A percentile compares a stretch with the other conserved stretches of the same genome.
Evolutionary conservation across 2,113 vertebrate genomes (phyloP).

Genomic region (Corythoichthys intestinalis): DNA sequence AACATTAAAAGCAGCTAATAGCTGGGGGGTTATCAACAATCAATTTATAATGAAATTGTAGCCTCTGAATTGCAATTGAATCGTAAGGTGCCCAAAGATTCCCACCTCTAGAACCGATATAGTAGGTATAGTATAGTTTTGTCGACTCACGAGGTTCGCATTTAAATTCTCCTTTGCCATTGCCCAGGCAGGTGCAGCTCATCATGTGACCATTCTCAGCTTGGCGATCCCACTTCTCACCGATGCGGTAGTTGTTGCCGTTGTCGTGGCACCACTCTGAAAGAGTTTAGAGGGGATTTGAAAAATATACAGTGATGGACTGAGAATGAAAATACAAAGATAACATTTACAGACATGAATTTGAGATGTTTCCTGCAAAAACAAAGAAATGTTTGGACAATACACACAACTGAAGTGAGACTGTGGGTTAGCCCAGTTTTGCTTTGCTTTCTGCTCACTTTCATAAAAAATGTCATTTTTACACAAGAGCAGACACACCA

Average conservation of each 20-base stretch:
- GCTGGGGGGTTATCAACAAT: no score
- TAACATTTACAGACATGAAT: background rate
- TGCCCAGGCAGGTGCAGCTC: conserved; percentile 96
- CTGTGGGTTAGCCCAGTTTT: conserved; percentile 18
- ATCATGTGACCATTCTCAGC: conserved; percentile 94
- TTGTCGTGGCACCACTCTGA: conserved; percentile 96
- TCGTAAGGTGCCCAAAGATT: no score
- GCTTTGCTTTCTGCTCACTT: background rate
- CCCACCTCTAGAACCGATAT: no score
- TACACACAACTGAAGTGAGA: conserved; percentile 47
- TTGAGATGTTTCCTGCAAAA: background rate
- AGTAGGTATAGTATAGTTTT: no score
- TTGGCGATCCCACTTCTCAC: conserved; percentile 91
- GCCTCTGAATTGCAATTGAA: no score
- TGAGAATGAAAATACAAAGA: background rate
- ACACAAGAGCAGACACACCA: conserved; percentile 20
- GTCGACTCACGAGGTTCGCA: conserved; percentile 88
- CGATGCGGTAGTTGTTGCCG: conserved; percentile 87
- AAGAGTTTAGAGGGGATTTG: background rate
- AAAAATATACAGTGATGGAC: background rate
- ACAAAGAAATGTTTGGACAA: conserved; percentile 21
- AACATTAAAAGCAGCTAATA: no score
- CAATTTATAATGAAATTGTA: no score
- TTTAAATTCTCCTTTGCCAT: conserved; percentile 97
- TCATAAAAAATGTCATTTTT: conserved; percentile 22